Conservation (phyloP, 2,888 invertebrate species). For the Heliothis peltigera region DNA sequence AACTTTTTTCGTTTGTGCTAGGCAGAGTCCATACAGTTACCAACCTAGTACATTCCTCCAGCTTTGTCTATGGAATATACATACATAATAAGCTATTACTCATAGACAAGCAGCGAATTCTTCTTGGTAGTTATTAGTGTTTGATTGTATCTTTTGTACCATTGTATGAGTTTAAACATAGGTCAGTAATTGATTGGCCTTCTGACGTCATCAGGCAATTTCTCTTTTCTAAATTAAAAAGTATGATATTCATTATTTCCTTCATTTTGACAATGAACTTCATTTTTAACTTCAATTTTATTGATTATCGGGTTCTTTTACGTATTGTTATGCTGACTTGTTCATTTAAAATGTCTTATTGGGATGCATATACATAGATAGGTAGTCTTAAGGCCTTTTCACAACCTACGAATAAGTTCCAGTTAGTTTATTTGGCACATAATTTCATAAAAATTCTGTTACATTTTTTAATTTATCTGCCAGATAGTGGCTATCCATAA, state of each 20-base stretch:
- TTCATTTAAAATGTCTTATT: neutral
- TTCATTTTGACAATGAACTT: slow-evolving; percentile 4
- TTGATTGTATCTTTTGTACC: slow-evolving; percentile 3
- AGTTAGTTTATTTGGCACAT: too few species aligned
- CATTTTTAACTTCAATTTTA: slow-evolving; percentile 12
- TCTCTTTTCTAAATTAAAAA: slow-evolving; percentile 25
- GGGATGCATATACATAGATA: neutral
- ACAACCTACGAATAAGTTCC: too few species aligned
- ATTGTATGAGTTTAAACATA: neutral
- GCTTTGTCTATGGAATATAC: neutral
- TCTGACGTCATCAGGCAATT: slow-evolving; percentile 1
- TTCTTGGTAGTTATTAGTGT: neutral
- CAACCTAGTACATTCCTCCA: too few species aligned
- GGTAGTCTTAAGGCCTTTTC: too few species aligned
- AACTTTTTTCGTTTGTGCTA: too few species aligned
- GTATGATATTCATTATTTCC: slow-evolving; percentile 16
- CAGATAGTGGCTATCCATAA: too few species aligned
- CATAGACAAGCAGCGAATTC: neutral
- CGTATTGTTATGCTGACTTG: neutral
- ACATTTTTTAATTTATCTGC: slow-evolving; percentile 2
- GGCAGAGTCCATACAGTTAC: too few species aligned
- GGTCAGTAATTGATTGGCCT: neutral
- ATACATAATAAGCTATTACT: neutral
- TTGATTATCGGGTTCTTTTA: slow-evolving; percentile 1
- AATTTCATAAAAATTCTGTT: too few species aligned